Evolutionary conservation across 2,113 vertebrate species (phyloP).

Genomic region (Dasyurus viverrinus): DNA sequence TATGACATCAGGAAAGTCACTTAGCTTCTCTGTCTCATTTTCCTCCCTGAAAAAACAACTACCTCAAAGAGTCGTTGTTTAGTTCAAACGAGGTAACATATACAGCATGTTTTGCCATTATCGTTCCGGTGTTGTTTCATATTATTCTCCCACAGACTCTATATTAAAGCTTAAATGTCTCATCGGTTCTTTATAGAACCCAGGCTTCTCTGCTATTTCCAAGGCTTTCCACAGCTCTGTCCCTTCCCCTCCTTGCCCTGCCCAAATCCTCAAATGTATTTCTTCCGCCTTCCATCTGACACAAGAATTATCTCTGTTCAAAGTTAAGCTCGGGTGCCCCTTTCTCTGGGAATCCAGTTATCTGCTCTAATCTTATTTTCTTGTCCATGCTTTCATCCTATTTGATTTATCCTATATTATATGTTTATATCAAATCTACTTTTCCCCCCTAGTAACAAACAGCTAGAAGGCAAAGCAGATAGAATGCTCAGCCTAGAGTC

Average conservation of each 20-base stretch:
- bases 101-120: background rate
- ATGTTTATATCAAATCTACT: background rate
- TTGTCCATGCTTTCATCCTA: background rate
- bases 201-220: background rate
- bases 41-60: background rate
- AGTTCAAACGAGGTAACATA: background rate
- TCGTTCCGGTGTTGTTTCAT: background rate
- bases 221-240: background rate
- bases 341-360: background rate
- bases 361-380: background rate
- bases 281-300: background rate
- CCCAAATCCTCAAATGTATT: background rate
- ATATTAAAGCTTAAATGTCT: background rate
- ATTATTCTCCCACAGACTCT: background rate
- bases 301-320: too few species aligned
- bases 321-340: background rate
- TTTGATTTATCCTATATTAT: background rate
- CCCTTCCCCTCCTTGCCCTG: background rate
- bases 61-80: background rate
- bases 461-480: too few species aligned
- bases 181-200: background rate
- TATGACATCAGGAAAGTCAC: background rate
- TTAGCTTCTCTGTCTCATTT: background rate
- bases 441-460: background rate
- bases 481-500: too few species aligned